These are phyloP conservation scores for Acronicta leporina DNA, from an alignment of 2,888 invertebrate genomes.

Conservation along the genomic window DNA sequence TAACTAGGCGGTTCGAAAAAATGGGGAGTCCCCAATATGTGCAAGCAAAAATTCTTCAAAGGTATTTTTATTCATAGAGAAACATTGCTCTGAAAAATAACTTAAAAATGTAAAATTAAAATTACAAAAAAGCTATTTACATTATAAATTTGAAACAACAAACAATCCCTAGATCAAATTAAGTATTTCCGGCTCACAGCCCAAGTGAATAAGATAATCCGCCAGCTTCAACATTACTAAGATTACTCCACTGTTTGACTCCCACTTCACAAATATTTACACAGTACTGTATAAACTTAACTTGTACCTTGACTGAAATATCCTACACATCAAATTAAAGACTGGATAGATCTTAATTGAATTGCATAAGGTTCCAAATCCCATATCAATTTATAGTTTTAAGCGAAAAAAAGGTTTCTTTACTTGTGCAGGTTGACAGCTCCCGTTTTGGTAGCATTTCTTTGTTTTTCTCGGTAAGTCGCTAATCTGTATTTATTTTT, in stretches of 20 bases:
- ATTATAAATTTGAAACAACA: conserved; percentile 25
- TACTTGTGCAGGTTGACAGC: conserved; percentile 69
- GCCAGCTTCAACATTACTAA: conserved; percentile 66
- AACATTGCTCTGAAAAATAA: too few relatives aligned
- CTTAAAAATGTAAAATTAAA: too few relatives aligned
- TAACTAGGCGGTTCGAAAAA: too few relatives aligned
- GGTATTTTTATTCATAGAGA: too few relatives aligned
- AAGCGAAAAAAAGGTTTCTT: conserved; percentile 37
- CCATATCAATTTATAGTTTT: not conserved
- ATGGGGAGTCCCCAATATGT: too few relatives aligned
- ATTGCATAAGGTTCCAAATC: conserved; percentile 46
- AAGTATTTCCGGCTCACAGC: conserved; percentile 65
- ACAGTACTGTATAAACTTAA: conserved; percentile 74
- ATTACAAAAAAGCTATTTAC: conserved; percentile 15
- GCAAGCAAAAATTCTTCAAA: too few relatives aligned
- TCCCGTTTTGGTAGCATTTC: conserved; percentile 75
- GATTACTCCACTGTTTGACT: conserved; percentile 75
- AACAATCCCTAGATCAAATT: conserved; percentile 45
- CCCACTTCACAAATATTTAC: conserved; percentile 79
- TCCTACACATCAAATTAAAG: conserved; percentile 10
- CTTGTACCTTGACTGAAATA: conserved; percentile 60
- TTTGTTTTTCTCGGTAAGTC: conserved; percentile 76
- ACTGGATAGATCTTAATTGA: conserved; percentile 12
- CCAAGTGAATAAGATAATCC: conserved; percentile 74
- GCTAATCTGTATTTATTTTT: conserved; percentile 74